These are phyloP conservation scores for Belonocnema kinseyi DNA, from an alignment of 1,140 invertebrate species.

Conservation along the genomic window DNA sequence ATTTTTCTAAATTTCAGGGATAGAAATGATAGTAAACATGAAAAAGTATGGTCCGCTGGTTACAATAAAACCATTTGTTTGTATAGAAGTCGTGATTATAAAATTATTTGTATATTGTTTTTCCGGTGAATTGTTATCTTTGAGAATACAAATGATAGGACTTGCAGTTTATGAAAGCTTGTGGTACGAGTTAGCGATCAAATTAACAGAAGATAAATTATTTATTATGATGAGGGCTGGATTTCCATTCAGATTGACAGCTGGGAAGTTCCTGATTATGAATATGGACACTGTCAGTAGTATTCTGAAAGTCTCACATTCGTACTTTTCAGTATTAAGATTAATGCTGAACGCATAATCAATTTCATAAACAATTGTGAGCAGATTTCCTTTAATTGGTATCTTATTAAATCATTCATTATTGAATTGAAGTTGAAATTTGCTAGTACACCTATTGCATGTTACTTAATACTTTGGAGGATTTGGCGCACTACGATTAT, in stretches of 20 bases:
- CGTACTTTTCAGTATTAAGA: constrained; percentile 56
- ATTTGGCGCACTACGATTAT: too few species aligned
- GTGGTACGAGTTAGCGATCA: constrained; percentile 53
- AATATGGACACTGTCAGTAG: constrained; percentile 59
- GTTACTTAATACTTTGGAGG: too few species aligned
- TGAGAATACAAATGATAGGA: constrained; percentile 39
- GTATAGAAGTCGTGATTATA: constrained; percentile 44
- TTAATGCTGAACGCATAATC: constrained; percentile 42
- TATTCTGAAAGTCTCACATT: too few species aligned
- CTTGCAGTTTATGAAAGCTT: constrained; percentile 43
- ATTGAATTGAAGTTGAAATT: too few species aligned
- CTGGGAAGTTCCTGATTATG: constrained; percentile 52
- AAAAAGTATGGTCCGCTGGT: constrained; percentile 23
- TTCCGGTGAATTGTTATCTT: constrained; percentile 51
- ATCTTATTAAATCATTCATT: too few species aligned
- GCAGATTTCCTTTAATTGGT: too few species aligned
- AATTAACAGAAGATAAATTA: constrained; percentile 42
- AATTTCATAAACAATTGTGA: background rate
- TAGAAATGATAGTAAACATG: constrained; percentile 50
- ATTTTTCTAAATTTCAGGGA: constrained; percentile 43
- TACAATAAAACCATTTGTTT: constrained; percentile 35
- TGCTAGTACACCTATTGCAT: too few species aligned
- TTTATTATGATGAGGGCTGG: constrained; percentile 55
- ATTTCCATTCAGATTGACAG: constrained; percentile 47
- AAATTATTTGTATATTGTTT: constrained; percentile 54